Evolutionary conservation across 1,140 invertebrate species (phyloP), one percentile per base, ranked within the genome.

Genomic region (Drosophila nebulosa): DNA sequence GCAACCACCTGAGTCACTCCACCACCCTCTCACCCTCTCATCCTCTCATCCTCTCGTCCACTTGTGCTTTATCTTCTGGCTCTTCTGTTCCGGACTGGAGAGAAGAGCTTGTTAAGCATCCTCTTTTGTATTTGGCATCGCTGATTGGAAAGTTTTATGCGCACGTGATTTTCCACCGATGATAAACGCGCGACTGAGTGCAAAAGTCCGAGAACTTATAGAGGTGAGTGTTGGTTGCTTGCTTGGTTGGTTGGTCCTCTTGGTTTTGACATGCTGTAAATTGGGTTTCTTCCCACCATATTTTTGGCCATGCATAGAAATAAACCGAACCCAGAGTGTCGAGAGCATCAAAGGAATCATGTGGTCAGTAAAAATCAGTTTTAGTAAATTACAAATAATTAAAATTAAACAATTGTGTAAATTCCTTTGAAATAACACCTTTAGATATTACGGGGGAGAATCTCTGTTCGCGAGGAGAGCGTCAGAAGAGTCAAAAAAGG

Each of bases 91-190:
- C 55, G 62, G 35, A 51, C 18, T 67, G 18, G 1, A 46, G 39
- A 30, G 71, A 74, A 74, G 60, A 85, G 81, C 83, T 85, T 85
- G 81, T 85, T 85, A 85, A 85, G 81, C 83, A 86, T 64, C 56
- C 83, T 86, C 81, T 86, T 84, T 85, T 80, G 80, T 77, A 84
- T 68, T 69, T 83, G 66, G 58, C 63, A 59, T 52, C 63, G 81
- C 74, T 85, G 81, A 85, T 85, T 85, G 81, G 83, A 85, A 85
- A 85, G 81, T 85, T 85, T 86, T 86, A 85, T 85, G 81, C 81
- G 81, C 83, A 85, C 81, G 81, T 85, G 81, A 85, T 85, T 85
- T 69, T 80, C 62, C 69, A 73, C 50, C 67, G 80, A 78, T 85
- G 71, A 74, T 74, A 74, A 79, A 79, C 66, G 75, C 36, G 39